These are phyloP conservation scores for Melangyna quadrimaculata DNA, from an alignment of 2,888 invertebrate species.

Conservation along the genomic window DNA sequence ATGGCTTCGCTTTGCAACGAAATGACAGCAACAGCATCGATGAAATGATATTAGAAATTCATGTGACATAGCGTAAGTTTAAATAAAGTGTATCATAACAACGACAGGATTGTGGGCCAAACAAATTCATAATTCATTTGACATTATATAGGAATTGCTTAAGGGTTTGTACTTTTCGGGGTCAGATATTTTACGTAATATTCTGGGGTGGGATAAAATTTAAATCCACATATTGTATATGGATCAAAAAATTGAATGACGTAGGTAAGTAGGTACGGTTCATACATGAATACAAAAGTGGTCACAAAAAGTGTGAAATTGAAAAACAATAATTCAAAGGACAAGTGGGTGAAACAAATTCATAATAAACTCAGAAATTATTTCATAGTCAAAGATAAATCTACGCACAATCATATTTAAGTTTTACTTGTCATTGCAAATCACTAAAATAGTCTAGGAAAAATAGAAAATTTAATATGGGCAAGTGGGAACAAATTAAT, in stretches of 20 bases:
- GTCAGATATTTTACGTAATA: conserved; percentile 23
- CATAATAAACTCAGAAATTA: too few relatives aligned
- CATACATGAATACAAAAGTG: conserved; percentile 12
- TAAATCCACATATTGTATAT: background rate
- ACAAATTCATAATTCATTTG: conserved; percentile 15
- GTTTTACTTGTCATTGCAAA: too few relatives aligned
- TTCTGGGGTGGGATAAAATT: conserved; percentile 2
- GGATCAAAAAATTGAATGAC: background rate
- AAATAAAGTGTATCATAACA: background rate
- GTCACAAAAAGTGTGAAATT: background rate
- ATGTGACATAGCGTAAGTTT: background rate
- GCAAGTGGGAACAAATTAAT: too few relatives aligned
- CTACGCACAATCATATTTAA: too few relatives aligned
- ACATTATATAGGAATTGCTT: conserved; percentile 7
- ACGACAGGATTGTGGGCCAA: background rate
- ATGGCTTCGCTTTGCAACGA: background rate
- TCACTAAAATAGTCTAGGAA: too few relatives aligned
- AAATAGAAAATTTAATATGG: too few relatives aligned
- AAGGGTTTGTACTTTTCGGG: background rate
- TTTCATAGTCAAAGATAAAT: too few relatives aligned
- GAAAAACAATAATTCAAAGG: background rate
- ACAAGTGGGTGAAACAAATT: too few relatives aligned
- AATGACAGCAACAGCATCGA: background rate
- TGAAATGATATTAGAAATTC: conserved; percentile 37
- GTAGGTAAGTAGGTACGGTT: too few relatives aligned